Evolutionary conservation across 2,888 invertebrate genomes (phyloP).

Genomic region (Cephus pygmeus): DNA sequence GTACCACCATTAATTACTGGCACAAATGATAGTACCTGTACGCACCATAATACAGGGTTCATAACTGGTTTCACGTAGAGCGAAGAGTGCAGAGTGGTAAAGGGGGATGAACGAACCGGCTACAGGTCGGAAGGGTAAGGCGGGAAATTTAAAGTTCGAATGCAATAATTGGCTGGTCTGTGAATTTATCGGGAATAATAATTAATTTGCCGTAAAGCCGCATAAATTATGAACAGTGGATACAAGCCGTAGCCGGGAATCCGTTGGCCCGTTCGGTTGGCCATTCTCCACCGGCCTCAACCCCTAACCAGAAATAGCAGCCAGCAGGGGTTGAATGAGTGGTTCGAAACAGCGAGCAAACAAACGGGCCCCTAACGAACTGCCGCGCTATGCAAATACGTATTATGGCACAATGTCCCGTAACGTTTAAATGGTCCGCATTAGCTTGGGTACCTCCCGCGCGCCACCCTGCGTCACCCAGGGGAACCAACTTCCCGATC

Average conservation of each 20-base stretch:
- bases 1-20: too few relatives aligned
- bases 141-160: conserved; percentile 7
- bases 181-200: conserved; percentile 38
- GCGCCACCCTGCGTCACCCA: background rate
- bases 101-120: too few relatives aligned
- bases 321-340: conserved; percentile 1
- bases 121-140: too few relatives aligned
- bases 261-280: too few relatives aligned
- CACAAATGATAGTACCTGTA: too few relatives aligned
- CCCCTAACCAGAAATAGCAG: too few relatives aligned
- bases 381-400: conserved; percentile 49
- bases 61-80: too few relatives aligned
- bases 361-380: conserved; percentile 60
- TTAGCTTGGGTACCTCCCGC: conserved; percentile 35
- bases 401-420: conserved; percentile 49
- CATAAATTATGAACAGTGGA: conserved; percentile 36
- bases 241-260: background rate
- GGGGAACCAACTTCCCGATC: background rate
- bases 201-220: conserved; percentile 38
- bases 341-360: conserved; percentile 41
- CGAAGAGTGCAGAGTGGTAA: too few relatives aligned
- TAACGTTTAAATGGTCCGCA: conserved; percentile 55
- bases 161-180: conserved; percentile 11
- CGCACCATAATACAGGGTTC: too few relatives aligned
- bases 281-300: too few relatives aligned